A percentile compares a stretch with the other conserved stretches of the same genome.
These are phyloP conservation scores for Perca flavescens DNA, from an alignment of 2,113 vertebrate genomes.

Conservation along the genomic window DNA sequence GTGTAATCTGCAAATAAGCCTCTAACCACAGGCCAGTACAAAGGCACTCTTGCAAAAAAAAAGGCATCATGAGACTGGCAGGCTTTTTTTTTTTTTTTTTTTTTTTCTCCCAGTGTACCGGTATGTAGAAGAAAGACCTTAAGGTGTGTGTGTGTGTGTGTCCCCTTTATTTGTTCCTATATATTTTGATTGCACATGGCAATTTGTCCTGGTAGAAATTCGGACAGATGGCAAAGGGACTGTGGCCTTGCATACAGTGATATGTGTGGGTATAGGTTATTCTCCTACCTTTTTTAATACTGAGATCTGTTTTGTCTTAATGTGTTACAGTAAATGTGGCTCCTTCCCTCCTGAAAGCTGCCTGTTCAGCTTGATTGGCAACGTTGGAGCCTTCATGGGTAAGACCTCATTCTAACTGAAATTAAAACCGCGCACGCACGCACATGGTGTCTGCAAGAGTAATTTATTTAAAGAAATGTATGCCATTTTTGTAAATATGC, in stretches of 20 bases:
- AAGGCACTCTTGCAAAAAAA: slow-evolving; percentile 52
- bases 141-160: too few relatives aligned
- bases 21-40: slow-evolving; percentile 38
- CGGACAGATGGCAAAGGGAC: not conserved
- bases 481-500: not conserved
- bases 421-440: not conserved
- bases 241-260: not conserved
- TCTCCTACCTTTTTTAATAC: not conserved
- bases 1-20: slow-evolving; percentile 46
- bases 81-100: not conserved
- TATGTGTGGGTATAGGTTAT: not conserved
- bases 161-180: not conserved
- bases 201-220: not conserved
- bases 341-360: slow-evolving; percentile 94
- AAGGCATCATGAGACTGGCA: slow-evolving; percentile 19
- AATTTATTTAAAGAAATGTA: not conserved
- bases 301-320: slow-evolving; percentile 12
- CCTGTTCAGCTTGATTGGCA: slow-evolving; percentile 94
- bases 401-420: slow-evolving; percentile 55
- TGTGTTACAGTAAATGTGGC: slow-evolving; percentile 90
- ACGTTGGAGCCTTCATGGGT: slow-evolving; percentile 95
- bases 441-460: not conserved
- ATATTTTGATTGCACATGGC: not conserved
- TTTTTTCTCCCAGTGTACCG: not conserved
- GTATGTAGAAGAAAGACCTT: not conserved